Percentiles rank a stretch among this genome's conserved stretches.
These are phyloP conservation scores for Hylia prasina DNA, from an alignment of 2,113 vertebrate species.

Conservation along the genomic window DNA sequence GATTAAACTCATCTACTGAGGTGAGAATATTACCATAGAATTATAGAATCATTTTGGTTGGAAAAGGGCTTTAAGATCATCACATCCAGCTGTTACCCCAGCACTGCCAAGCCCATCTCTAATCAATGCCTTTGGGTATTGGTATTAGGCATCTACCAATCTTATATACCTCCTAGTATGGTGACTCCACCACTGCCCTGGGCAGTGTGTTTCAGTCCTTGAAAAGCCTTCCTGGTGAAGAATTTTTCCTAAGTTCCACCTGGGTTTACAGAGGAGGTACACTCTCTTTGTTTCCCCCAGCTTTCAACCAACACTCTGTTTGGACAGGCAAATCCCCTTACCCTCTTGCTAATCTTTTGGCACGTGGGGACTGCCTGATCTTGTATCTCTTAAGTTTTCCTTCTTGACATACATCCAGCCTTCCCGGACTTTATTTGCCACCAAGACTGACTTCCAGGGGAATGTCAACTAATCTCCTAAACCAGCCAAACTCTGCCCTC, in stretches of 20 bases:
- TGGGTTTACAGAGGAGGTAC: background rate
- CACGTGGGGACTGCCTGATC: rapidly evolving
- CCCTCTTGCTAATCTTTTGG: too few species aligned
- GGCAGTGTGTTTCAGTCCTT: background rate
- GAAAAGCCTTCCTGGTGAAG: background rate
- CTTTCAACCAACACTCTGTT: background rate
- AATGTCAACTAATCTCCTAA: background rate
- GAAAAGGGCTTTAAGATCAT: background rate
- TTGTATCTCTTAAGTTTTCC: background rate
- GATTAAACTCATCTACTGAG: background rate
- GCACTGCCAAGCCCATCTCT: background rate
- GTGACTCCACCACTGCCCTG: background rate
- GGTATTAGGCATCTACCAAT: background rate
- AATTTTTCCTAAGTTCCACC: background rate
- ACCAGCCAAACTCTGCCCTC: background rate
- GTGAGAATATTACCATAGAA: background rate
- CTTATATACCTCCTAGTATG: too few species aligned
- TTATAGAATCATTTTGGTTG: background rate
- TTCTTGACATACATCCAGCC: too few species aligned
- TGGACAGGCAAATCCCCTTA: background rate
- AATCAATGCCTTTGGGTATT: too few species aligned
- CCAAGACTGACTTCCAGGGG: background rate
- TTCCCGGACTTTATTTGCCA: too few species aligned
- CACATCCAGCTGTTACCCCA: background rate
- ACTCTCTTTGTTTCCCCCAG: rapidly evolving